A percentile compares a stretch with the other conserved stretches of the same genome.
Conservation (phyloP, 2,888 invertebrate species). For the Calephelis perditalis region DNA sequence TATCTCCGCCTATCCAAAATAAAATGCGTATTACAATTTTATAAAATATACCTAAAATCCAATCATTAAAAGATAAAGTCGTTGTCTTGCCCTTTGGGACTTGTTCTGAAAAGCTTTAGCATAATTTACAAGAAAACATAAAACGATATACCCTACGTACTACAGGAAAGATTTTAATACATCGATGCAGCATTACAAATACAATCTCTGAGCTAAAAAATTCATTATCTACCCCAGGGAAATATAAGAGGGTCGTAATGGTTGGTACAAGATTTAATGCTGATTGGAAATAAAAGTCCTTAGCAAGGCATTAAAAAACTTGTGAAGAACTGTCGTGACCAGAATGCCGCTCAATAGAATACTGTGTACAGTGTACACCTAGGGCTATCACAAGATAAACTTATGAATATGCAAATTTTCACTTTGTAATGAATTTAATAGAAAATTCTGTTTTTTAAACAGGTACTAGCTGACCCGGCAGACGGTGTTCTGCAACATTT, state of each 20-base stretch:
- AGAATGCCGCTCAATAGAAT: conserved; percentile 11
- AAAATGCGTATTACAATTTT: too few species aligned
- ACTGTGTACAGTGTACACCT: background rate
- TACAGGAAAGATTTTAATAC: conserved; percentile 14
- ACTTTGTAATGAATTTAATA: too few species aligned
- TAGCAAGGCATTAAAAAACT: conserved; percentile 17
- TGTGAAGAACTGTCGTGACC: conserved; percentile 15
- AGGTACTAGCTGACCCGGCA: too few species aligned
- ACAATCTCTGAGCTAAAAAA: conserved; percentile 30
- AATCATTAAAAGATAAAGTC: background rate
- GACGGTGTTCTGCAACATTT: too few species aligned
- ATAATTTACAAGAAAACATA: conserved; percentile 7
- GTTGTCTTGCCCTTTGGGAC: background rate
- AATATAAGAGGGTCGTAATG: conserved; percentile 10
- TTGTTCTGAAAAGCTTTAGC: conserved; percentile 6
- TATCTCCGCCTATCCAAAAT: too few species aligned
- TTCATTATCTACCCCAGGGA: conserved; percentile 18
- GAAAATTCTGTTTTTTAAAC: too few species aligned
- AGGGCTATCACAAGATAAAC: background rate
- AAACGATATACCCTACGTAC: conserved; percentile 5
- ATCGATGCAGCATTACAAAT: conserved; percentile 19
- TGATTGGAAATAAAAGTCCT: conserved; percentile 18
- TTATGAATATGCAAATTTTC: too few species aligned
- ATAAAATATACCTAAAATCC: too few species aligned
- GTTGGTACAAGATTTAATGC: conserved; percentile 17